These are phyloP conservation scores for Apotomis capreana DNA, from an alignment of 2,888 invertebrate genomes.

Conservation along the genomic window DNA sequence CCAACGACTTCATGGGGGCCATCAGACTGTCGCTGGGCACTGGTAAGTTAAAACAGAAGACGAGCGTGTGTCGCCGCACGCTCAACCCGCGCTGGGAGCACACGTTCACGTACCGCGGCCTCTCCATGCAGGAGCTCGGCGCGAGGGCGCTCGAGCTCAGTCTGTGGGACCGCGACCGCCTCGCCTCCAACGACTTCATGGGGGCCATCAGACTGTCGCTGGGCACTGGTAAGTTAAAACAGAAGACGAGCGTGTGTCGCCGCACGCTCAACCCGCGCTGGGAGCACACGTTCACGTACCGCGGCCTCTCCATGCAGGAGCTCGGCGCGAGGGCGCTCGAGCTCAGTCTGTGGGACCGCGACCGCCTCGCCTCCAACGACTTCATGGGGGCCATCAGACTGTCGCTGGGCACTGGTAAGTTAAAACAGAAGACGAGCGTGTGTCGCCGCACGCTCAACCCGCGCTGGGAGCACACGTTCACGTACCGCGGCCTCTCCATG, in stretches of 20 bases:
- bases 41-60: constrained; percentile 93
- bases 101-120: constrained; percentile 95
- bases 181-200: constrained; percentile 97
- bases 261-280: too few species aligned
- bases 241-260: too few species aligned
- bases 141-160: constrained; percentile 95
- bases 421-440: constrained; percentile 96
- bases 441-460: constrained; percentile 92
- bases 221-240: constrained; percentile 88
- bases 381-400: constrained; percentile 96
- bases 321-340: constrained; percentile 94
- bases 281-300: constrained; percentile 87
- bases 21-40: constrained; percentile 94
- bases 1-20: constrained; percentile 98
- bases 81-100: constrained; percentile 95
- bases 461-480: constrained; percentile 94
- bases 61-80: constrained; percentile 90
- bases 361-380: constrained; percentile 96
- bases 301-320: constrained; percentile 91
- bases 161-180: constrained; percentile 97
- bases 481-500: constrained; percentile 93
- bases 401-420: constrained; percentile 90
- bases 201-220: constrained; percentile 95
- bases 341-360: constrained; percentile 97
- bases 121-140: constrained; percentile 89